These are phyloP conservation scores for Sebastes oblongus DNA, from an alignment of 2,797 vertebrate genomes.

Conservation along the genomic window DNA sequence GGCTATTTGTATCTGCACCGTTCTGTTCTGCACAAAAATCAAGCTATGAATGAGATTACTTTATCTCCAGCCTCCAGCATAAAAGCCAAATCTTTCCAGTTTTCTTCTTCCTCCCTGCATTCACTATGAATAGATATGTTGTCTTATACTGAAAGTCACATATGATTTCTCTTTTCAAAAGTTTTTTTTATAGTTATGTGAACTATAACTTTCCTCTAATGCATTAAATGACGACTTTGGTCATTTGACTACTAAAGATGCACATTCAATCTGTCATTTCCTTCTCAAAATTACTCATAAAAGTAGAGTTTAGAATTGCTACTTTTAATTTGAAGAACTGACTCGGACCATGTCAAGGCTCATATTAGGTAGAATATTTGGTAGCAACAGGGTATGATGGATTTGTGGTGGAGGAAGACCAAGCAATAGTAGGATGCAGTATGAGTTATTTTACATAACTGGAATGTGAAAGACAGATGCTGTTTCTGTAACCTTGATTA, in stretches of 20 bases:
- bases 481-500: slow-evolving; percentile 28
- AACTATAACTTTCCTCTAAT: not conserved
- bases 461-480: slow-evolving; percentile 30
- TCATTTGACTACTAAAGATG: not conserved
- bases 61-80: slow-evolving; percentile 25
- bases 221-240: not conserved
- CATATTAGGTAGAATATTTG: not conserved
- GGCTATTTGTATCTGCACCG: slow-evolving; percentile 27
- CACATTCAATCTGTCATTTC: not conserved
- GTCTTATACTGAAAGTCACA: not conserved
- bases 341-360: not conserved
- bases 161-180: not conserved
- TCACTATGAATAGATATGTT: slow-evolving; percentile 7
- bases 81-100: slow-evolving; percentile 4
- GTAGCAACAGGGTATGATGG: not conserved
- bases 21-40: slow-evolving; percentile 29
- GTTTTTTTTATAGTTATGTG: not conserved
- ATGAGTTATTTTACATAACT: slow-evolving; percentile 12
- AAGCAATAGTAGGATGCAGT: not conserved
- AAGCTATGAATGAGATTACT: slow-evolving; percentile 21
- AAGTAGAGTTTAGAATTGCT: not conserved
- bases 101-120: not conserved
- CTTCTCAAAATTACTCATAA: not conserved
- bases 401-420: slow-evolving; percentile 8
- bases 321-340: not conserved